Base-by-base conservation (phyloP, 2,888 invertebrate species). In the Pollenia angustigena region DNA sequence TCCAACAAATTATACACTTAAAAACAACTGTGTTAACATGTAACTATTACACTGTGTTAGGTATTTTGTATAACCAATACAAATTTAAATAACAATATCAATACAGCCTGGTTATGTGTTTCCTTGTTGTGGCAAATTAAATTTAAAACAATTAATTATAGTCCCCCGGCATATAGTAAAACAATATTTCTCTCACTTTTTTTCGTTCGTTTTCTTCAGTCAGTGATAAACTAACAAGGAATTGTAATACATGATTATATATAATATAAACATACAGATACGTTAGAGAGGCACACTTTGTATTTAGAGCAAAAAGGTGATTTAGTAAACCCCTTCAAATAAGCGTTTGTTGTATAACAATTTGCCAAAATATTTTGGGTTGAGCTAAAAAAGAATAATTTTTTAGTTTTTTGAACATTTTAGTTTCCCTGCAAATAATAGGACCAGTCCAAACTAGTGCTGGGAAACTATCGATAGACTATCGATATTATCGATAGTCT, bases 81-180 rank as follows among this genome's bases (percentile, higher is more conserved):
- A 32, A 62, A 40, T 64, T 76, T 54, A n/a, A 44, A 64, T 58
- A 60, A 42, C 18, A 80, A 44, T 69, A 50, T 4, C 10, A 60
- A 1, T 56, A 48, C 40, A 58, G 11, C 6, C 6, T 7, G 14
- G 4, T 60, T 71, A 44, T 4, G 44, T 56, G 50, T 81, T 85
- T 81, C 81, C 85, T 81, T 74, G 52, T 72, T 81, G 60, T 68
- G 72, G 54, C 10, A 8, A 12, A 44, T 80, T 50, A 42, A 64
- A 76, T 81, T 50, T 32, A 62, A 42, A 48, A 40, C 72, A 78
- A 78, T 74, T 85, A 81, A 85, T 81, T 85, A 68, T 68, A 58
- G 56, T n/a, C 60, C 8, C 1, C 14, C 16, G 48, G 56, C 64
- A 54, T 64, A 32, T 72, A 7, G 42, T 50, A 42, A 32, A 32